A percentile compares a stretch with the other conserved stretches of the same genome.
phyloP scores from a whole-genome alignment of 2,113 vertebrate genomes.

The Cynocephalus volans region DNA sequence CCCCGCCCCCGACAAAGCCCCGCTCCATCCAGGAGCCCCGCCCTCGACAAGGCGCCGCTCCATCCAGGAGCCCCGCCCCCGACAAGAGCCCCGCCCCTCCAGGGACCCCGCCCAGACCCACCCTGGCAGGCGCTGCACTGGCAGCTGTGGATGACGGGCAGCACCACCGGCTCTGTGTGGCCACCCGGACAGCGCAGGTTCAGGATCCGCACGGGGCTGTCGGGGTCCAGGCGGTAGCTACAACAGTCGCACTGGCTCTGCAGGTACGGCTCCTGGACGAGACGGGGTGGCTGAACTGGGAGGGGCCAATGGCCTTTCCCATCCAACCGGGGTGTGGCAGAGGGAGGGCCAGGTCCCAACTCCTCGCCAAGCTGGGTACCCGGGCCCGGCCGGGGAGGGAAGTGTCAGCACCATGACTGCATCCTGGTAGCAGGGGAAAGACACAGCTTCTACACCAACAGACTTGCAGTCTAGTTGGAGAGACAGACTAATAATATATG shows the following conservation, averaged over 20 bases:
- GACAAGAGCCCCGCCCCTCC: neutral
- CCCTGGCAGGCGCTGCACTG: constrained; percentile 95
- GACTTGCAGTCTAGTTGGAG: neutral
- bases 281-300: neutral
- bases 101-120: constrained; percentile 75
- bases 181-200: constrained; percentile 90
- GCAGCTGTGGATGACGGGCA: constrained; percentile 94
- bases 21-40: neutral
- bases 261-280: constrained; percentile 93
- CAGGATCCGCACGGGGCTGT: constrained; percentile 92
- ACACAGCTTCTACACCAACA: neutral
- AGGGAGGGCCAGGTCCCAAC: neutral
- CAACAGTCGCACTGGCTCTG: constrained; percentile 94
- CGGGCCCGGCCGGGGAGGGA: neutral
- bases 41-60: neutral
- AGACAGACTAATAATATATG: neutral
- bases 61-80: neutral
- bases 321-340: neutral
- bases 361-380: neutral
- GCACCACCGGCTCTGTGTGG: constrained; percentile 90
- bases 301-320: neutral
- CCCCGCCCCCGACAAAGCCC: neutral
- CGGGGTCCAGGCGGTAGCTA: constrained; percentile 93
- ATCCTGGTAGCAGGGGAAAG: neutral
- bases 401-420: neutral